A percentile compares a stretch with the other conserved stretches of the same genome.
phyloP scores from a whole-genome alignment of 2,888 invertebrate species.

The Cheilosia grossa region DNA sequence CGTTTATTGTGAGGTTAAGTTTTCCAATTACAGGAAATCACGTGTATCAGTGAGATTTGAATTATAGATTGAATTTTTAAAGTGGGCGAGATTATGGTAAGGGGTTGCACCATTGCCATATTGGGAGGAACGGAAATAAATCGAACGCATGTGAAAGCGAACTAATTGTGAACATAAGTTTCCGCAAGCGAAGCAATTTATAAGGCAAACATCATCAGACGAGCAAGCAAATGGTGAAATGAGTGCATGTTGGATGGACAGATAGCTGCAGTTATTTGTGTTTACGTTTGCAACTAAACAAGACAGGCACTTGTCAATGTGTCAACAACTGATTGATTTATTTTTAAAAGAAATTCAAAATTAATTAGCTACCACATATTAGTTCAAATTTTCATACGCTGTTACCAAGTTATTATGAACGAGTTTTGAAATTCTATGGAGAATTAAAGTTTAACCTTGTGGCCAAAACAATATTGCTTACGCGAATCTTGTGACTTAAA shows the following conservation, averaged over 20 bases:
- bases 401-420: no score
- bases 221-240: neutral
- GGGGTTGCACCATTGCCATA: no score
- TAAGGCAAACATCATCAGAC: conserved; percentile 5
- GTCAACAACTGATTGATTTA: no score
- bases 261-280: neutral
- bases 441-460: no score
- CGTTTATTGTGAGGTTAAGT: conserved; percentile 16
- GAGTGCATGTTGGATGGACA: no score
- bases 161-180: conserved; percentile 1
- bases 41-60: conserved; percentile 20
- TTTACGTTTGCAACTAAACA: neutral
- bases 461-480: no score
- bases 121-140: no score
- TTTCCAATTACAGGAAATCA: conserved; percentile 13
- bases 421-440: no score
- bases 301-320: neutral
- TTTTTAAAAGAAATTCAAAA: no score
- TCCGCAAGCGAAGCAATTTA: neutral
- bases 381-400: no score
- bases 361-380: no score
- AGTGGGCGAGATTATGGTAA: neutral
- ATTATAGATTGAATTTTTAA: conserved; percentile 30
- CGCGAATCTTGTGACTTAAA: no score
- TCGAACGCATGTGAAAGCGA: neutral